Evolutionary conservation across 1,140 invertebrate species (phyloP), one percentile per base, ranked within the genome.

Genomic region (Ceratina calcarata): DNA sequence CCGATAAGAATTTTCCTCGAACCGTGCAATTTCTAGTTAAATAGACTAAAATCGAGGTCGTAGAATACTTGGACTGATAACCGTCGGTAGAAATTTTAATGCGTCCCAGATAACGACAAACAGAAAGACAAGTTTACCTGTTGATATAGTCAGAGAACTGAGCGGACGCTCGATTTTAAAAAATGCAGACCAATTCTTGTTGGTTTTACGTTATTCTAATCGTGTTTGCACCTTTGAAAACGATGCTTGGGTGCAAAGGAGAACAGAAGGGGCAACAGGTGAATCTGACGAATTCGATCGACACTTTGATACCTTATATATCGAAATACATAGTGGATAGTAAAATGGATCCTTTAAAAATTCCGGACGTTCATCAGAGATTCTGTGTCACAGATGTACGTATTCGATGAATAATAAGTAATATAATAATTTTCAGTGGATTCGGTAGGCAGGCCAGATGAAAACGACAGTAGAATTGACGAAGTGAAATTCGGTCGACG

Each of bases 321-420:
- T 65, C 27, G 13, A 13, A 65, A 55, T 37, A n/a, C 24, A 66
- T 82, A 0, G 0, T 49, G 1, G 8, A 51, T 7, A 13, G 18
- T 13, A 8, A n/a, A 13, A 10, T 84, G 55, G 74, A 78, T 69
- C 69, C 74, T 8, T 32, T 61, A 3, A 10, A 18, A 0, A 81
- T 82, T 8, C 32, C 22, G 22, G 6, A 61, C 37, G 13, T 49
- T 57, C 4, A 18, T 0, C 45, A 7, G 69, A 79, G 20, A 32
- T 75, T 67, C 1, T 53, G 55, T 55, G 18, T 22, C 27, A 79
- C 76, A 24, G 12, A 72, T 62, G 66, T 77, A 58, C 1, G 18
- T 58, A 70, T 58, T 45, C n/a, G 10, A 7, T 12, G 12, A 24
- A 24, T 67, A 20, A 37, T 37, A 37, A 37, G 2, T 2, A 10